Percentiles rank a stretch among this genome's conserved stretches.
These are phyloP conservation scores for Bugulina stolonifera DNA, from an alignment of 2,888 invertebrate genomes.

Conservation along the genomic window DNA sequence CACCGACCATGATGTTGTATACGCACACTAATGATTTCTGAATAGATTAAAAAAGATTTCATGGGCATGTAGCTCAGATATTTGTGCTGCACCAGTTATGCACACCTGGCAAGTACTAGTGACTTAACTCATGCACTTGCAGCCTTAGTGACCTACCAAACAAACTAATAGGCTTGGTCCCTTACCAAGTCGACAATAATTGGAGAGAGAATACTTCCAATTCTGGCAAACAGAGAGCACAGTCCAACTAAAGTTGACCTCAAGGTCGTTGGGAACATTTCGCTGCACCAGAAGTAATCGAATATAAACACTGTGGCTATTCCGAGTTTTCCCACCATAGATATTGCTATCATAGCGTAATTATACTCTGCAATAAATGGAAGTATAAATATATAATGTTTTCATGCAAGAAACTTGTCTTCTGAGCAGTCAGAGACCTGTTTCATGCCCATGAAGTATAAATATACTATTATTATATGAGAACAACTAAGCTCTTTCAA, in stretches of 20 bases:
- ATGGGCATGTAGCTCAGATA: not conserved
- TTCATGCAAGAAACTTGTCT: no score
- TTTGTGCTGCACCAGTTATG: no score
- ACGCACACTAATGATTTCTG: no score
- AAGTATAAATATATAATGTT: no score
- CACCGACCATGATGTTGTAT: no score
- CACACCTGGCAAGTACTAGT: no score
- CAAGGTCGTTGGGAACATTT: constrained; percentile 9
- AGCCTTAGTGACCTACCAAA: no score
- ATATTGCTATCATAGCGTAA: not conserved
- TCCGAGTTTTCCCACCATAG: constrained; percentile 5
- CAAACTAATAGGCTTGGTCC: not conserved
- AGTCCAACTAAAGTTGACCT: constrained; percentile 4
- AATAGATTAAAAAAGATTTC: not conserved
- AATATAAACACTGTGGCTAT: not conserved
- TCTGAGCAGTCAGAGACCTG: no score
- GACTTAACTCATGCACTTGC: no score
- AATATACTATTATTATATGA: no score
- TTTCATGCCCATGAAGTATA: no score
- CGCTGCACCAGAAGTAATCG: constrained; percentile 24
- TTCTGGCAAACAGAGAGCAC: not conserved
- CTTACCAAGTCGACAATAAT: constrained; percentile 21
- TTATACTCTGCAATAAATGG: not conserved
- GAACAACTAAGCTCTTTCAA: no score
- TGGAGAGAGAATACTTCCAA: not conserved